Evolutionary conservation across 2,797 vertebrate genomes (phyloP), one percentile per base, ranked within the genome.

Genomic region (Austrolebias charrua): DNA sequence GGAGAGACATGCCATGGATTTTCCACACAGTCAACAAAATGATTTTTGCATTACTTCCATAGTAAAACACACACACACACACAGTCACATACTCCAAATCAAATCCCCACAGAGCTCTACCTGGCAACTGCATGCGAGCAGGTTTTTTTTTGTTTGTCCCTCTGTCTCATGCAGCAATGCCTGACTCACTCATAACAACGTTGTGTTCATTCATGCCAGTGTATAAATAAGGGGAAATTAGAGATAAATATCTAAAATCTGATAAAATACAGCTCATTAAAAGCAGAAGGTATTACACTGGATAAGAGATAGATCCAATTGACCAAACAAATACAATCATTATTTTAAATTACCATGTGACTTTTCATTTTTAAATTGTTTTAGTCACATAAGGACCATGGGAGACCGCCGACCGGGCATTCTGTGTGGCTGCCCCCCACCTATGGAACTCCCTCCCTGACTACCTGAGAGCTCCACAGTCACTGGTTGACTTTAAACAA

Each of bases 21-120:
- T 88, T 89, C 76, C 81, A 84, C 78, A 70, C 62, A 88, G 85
- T 87, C 75, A 73, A 90, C 84, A 85, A 62, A 88, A 88, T 72
- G 78, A 69, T 86, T 87, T 88, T 70, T 79, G 83, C 81, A 83
- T 78, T 75, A 73, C 67, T 77, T 81, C 73, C 73, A 56, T 60
- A 65, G 78, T 81, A 60, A 65, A 82, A 83, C 60, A 83, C 74
- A 80, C 82, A n/a, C n/a, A n/a, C n/a, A 73, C 46, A 40, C 73
- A 54, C 48, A 16, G 53, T 48, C 71, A 65, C 79, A 82, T 68
- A 44, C 70, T 52, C 76, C 59, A 51, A 77, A 66, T 45, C 62
- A 76, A 75, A 86, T 83, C 78, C 78, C 76, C 24, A 40, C 63
- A 66, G 83, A 71, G 76, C 62, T 79, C 64, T 77, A 78, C 79